phyloP scores from a whole-genome alignment of 2,888 invertebrate species.

The Eilema caniola region DNA sequence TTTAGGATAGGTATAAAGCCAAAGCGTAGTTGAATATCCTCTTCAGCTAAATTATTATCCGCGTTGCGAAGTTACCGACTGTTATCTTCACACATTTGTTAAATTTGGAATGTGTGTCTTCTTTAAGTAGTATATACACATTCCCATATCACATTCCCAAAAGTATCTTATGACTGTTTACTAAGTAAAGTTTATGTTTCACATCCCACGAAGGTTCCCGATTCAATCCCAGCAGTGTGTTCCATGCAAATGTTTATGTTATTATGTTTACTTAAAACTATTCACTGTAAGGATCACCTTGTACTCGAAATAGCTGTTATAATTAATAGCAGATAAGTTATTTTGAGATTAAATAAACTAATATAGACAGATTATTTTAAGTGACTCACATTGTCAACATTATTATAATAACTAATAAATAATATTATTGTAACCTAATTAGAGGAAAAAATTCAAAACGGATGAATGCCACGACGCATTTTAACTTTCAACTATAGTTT shows the following conservation, averaged over 20 bases:
- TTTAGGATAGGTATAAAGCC: no score
- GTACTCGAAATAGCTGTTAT: not conserved
- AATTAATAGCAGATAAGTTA: not conserved
- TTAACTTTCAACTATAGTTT: no score
- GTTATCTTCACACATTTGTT: not conserved
- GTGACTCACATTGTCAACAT: not conserved
- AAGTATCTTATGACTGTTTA: constrained; percentile 52
- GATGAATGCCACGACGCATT: no score
- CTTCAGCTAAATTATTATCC: not conserved
- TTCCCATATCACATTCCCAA: constrained; percentile 38
- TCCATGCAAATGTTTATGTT: constrained; percentile 31
- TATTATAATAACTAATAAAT: no score
- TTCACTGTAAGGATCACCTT: constrained; percentile 12
- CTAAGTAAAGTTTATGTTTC: constrained; percentile 43
- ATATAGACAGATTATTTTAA: not conserved
- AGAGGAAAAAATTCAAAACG: no score
- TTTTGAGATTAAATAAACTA: not conserved
- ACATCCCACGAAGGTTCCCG: constrained; percentile 32
- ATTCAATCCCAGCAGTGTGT: constrained; percentile 49
- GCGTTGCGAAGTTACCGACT: not conserved
- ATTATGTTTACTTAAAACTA: constrained; percentile 36
- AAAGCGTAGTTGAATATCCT: not conserved
- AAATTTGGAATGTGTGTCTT: constrained; percentile 13
- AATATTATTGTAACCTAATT: no score
- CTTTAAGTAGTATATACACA: constrained; percentile 20